phyloP scores from a whole-genome alignment of 2,113 vertebrate species.

The Ptyas mucosa region DNA sequence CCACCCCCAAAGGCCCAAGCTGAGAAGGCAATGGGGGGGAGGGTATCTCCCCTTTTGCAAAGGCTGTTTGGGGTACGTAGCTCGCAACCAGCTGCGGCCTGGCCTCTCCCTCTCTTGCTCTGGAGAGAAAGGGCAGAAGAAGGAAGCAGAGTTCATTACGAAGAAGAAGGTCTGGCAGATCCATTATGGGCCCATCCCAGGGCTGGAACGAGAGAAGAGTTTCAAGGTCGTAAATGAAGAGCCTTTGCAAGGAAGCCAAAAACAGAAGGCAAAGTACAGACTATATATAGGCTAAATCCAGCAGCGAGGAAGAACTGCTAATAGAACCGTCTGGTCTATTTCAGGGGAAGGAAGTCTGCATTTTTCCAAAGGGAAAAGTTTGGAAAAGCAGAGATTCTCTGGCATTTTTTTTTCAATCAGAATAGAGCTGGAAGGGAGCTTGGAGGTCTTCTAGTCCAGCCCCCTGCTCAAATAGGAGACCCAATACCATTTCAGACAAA shows the following conservation, averaged over 20 bases:
- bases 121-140: background rate
- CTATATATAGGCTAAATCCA: background rate
- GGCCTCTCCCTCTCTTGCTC: conserved; percentile 1
- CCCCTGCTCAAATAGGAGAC: too few species aligned
- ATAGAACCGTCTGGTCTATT: background rate
- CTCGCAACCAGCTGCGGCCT: conserved; percentile 30
- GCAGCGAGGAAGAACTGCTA: background rate
- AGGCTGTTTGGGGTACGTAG: background rate
- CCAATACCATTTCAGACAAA: too few species aligned
- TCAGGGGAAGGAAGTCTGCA: background rate
- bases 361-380: background rate
- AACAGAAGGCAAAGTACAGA: background rate
- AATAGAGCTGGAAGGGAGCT: too few species aligned
- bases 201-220: background rate
- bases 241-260: background rate
- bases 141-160: background rate
- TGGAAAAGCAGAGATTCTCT: background rate
- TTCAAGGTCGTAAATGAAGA: background rate
- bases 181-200: conserved; percentile 22
- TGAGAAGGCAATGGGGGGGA: background rate
- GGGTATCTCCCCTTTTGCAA: background rate
- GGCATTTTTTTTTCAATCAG: background rate
- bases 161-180: conserved; percentile 41
- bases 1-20: background rate
- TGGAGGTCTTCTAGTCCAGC: too few species aligned